Conservation (phyloP, 2,113 vertebrate species). For the Cyanoramphus novaezelandiae region DNA sequence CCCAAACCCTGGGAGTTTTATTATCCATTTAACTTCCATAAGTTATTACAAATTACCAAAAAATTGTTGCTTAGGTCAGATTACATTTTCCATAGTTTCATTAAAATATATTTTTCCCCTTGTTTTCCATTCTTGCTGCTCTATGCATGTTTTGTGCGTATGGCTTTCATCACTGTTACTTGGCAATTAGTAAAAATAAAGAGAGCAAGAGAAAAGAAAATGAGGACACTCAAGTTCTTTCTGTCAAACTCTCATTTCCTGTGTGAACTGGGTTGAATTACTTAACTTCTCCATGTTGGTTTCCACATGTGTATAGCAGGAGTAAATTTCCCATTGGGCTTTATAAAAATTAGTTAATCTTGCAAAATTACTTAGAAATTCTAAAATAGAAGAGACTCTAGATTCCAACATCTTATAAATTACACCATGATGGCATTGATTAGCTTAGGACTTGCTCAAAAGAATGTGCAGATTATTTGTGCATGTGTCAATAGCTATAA, state of each 20-base stretch:
- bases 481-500: background rate
- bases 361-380: background rate
- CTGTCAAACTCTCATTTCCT: background rate
- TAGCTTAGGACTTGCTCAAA: background rate
- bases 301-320: slow-evolving; percentile 25
- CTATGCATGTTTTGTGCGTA: background rate
- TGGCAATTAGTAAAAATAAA: slow-evolving; percentile 3
- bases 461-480: background rate
- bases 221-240: background rate
- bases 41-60: background rate
- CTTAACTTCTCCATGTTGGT: background rate
- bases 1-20: background rate
- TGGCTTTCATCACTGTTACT: background rate
- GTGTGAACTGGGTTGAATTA: background rate
- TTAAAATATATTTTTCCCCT: background rate
- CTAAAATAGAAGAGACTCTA: background rate
- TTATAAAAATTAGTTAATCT: slow-evolving; percentile 30
- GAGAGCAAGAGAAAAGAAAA: background rate
- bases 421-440: background rate
- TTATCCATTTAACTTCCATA: slow-evolving; percentile 19
- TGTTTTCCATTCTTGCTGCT: background rate
- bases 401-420: background rate
- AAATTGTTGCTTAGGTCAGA: background rate
- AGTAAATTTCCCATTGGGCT: background rate
- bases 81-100: background rate